A percentile compares a stretch with the other conserved stretches of the same genome.
phyloP scores from a whole-genome alignment of 2,797 vertebrate genomes.

The Odontamblyopus lacepedii region DNA sequence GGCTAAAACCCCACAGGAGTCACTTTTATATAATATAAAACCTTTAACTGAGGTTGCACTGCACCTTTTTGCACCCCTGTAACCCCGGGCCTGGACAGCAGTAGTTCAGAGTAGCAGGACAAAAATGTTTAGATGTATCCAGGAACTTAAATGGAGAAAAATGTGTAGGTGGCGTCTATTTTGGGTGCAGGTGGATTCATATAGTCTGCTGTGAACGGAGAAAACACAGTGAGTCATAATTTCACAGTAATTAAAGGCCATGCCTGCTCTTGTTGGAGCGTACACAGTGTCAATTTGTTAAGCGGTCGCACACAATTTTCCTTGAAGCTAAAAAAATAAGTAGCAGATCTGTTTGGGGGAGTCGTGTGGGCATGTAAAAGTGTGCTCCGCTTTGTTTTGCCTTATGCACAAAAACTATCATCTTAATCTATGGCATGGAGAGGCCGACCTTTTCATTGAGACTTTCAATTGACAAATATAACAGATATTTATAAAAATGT shows the following conservation, averaged over 20 bases:
- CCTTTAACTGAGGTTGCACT: too few relatives aligned
- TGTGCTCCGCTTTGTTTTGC: neutral
- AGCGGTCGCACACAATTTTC: conserved; percentile 26
- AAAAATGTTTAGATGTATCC: neutral
- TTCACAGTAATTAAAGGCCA: conserved; percentile 43
- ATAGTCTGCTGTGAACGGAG: conserved; percentile 43
- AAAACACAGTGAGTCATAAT: conserved; percentile 56
- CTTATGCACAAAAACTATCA: conserved; percentile 28
- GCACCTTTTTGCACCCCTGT: too few relatives aligned
- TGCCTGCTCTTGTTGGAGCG: conserved; percentile 56
- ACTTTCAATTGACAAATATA: too few relatives aligned
- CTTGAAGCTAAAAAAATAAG: conserved; percentile 28
- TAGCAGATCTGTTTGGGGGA: conserved; percentile 11
- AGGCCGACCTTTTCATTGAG: too few relatives aligned
- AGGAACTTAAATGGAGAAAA: conserved; percentile 6
- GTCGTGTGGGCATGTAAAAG: neutral
- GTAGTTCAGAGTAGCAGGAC: too few relatives aligned
- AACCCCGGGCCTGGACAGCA: too few relatives aligned
- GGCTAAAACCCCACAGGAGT: too few relatives aligned
- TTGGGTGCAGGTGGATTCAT: conserved; percentile 51
- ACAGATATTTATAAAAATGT: too few relatives aligned
- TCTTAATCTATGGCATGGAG: conserved; percentile 7
- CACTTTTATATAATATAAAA: too few relatives aligned
- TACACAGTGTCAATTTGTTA: conserved; percentile 28
- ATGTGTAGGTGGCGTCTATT: conserved; percentile 59